Base-by-base conservation (phyloP, 2,797 vertebrate genomes). In the Smutsia gigantea region DNA sequence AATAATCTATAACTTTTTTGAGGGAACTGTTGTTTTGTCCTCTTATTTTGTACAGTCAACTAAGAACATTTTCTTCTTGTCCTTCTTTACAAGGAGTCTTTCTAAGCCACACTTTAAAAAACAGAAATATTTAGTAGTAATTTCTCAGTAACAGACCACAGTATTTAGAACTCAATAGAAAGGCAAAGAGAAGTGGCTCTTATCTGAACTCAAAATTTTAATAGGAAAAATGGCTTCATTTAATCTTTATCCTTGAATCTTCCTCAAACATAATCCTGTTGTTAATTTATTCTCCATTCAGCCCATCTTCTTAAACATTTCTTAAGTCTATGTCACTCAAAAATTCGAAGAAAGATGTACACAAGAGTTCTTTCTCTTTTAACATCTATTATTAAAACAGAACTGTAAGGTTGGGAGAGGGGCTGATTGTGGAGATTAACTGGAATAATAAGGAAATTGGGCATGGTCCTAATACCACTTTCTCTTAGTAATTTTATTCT, bases 101-200 rank as follows among this genome's bases (percentile, higher is more conserved):
- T 82, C 6, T 23, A 12, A 86, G 4, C 2, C 29, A 66, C 11
- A 42, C 27, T 87, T 46, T 82, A 49, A 57, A 92, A 66, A 17
- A 87, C 5, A 23, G 31, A 46, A 87, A 87, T 69, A 72, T 51
- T 39, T 39, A 81, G n/a, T 31, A 83, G 4, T 53, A 81, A 93
- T 98, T 94, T 79, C 51, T 96, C 66, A 92, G 74, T 94, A 95
- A 93, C 49, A 97, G 77, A 94, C 53, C 72, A 87, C 72, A 94
- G 61, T 95, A 68, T 94, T 84, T n/a, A 69, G 34, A 94, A 96
- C 39, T 85, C n/a, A 61, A 14, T 61, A 96, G 31, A 55, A 95
- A 91, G 64, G 68, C 13, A 74, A 69, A 90, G n/a, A 59, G 23
- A 87, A 79, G n/a, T 61, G 5, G 27, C 79, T 93, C 46, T 95